Conservation (phyloP, 2,797 vertebrate species). For the Chlorospingus flavigularis region DNA sequence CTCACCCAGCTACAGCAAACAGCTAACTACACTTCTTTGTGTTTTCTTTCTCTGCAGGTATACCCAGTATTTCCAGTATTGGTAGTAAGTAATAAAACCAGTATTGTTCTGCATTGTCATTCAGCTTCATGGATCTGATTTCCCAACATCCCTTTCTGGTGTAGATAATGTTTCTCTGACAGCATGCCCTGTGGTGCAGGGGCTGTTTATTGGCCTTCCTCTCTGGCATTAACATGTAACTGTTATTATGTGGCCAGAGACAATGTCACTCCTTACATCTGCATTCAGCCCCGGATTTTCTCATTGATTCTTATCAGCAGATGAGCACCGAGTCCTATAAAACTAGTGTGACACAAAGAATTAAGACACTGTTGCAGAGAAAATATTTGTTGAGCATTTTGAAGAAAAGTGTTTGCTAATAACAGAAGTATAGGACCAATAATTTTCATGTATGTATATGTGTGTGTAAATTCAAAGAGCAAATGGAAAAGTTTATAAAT, state of each 20-base stretch:
- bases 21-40: conserved; percentile 65
- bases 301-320: neutral
- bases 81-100: conserved; percentile 92
- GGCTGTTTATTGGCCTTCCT: neutral
- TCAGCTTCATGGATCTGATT: conserved; percentile 73
- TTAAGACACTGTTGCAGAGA: neutral
- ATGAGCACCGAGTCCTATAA: neutral
- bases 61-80: conserved; percentile 95
- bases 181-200: neutral
- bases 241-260: neutral
- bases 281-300: neutral
- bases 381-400: neutral
- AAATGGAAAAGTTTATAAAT: neutral
- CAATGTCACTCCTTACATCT: neutral
- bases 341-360: neutral
- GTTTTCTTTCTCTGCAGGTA: conserved; percentile 84
- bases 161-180: neutral
- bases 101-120: conserved; percentile 82
- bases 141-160: conserved; percentile 88
- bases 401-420: neutral
- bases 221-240: neutral
- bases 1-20: neutral
- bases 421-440: neutral
- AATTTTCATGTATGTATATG: neutral
- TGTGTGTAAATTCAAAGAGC: neutral